These are phyloP conservation scores for Cactoblastis cactorum DNA, from an alignment of 2,888 invertebrate species.

Conservation along the genomic window DNA sequence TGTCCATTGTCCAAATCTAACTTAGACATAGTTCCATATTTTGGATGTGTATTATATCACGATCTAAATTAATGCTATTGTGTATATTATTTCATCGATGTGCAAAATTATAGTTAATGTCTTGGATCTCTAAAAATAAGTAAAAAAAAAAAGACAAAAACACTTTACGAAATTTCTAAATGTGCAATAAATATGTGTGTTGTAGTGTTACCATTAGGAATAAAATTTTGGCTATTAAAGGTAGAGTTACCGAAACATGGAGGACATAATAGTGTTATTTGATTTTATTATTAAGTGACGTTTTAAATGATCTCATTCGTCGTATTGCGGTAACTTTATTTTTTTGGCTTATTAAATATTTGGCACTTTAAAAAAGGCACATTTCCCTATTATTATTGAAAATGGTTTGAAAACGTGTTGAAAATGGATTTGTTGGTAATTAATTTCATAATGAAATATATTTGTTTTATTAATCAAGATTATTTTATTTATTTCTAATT, in stretches of 20 bases:
- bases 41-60: slow-evolving; percentile 77
- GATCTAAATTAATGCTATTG: slow-evolving; percentile 74
- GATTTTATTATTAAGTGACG: slow-evolving; percentile 32
- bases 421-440: slow-evolving; percentile 80
- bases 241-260: slow-evolving; percentile 42
- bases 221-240: slow-evolving; percentile 62
- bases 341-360: slow-evolving; percentile 67
- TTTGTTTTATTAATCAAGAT: slow-evolving; percentile 73
- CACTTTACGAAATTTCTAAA: slow-evolving; percentile 79
- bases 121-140: slow-evolving; percentile 78
- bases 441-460: slow-evolving; percentile 80
- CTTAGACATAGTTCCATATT: slow-evolving; percentile 76
- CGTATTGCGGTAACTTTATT: slow-evolving; percentile 55
- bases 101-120: slow-evolving; percentile 80
- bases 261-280: slow-evolving; percentile 38
- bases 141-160: slow-evolving; percentile 77
- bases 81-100: slow-evolving; percentile 78
- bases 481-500: slow-evolving; percentile 62
- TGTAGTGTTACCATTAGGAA: slow-evolving; percentile 79
- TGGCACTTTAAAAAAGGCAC: slow-evolving; percentile 78
- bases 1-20: slow-evolving; percentile 76
- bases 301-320: slow-evolving; percentile 72
- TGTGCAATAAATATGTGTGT: slow-evolving; percentile 81
- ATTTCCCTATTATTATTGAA: slow-evolving; percentile 76
- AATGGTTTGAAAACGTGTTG: slow-evolving; percentile 78